Evolutionary conservation across 2,797 vertebrate species (phyloP), one percentile per base, ranked within the genome.

Genomic region (Benthosema pterotum): DNA sequence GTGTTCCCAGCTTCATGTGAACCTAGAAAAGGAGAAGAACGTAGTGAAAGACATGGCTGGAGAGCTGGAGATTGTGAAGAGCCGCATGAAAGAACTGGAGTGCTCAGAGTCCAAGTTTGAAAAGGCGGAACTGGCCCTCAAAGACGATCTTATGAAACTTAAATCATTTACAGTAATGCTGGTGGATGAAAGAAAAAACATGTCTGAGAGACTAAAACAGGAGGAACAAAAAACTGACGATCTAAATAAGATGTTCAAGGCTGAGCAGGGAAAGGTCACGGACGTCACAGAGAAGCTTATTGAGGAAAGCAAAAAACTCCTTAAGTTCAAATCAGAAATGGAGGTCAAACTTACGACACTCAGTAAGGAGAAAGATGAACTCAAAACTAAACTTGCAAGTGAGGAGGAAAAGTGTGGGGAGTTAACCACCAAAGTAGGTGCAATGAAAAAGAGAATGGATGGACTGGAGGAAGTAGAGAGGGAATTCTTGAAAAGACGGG

Each of bases 221-320:
- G 96, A 97, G 64, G 96, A 98, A 68, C 92, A 93, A 79, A 98
- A 95, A 75, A 93, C 93, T 4, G 91, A 96, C 0, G 92, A 94
- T 46, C 65, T 96, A 51, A 95, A 92, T 66, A 92, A 85, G 77
- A 94, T 92, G 86, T 92, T 96, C 64, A 95, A 97, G 84, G 88
- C 91, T 1, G 97, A 99, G 78, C 95, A 99, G 83, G 85, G 92
- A 3, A 98, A 98, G 71, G 96, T 98, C 38, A 98, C 93, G 72
- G 95, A 97, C 49, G 95, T 99, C 28, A 99, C 97, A 0, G 97
- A 98, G 84, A 99, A 96, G 73, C 81, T 99, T 72, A 99, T 99
- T 1, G 96, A 99, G 67, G 98, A 99, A 87, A 99, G 98, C 83
- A 99, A 97, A 76, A 98, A 94, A 69, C 93, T 97, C 69, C 89